Evolutionary conservation across 2,888 invertebrate species (phyloP).

Genomic region (Lobophora halterata): DNA sequence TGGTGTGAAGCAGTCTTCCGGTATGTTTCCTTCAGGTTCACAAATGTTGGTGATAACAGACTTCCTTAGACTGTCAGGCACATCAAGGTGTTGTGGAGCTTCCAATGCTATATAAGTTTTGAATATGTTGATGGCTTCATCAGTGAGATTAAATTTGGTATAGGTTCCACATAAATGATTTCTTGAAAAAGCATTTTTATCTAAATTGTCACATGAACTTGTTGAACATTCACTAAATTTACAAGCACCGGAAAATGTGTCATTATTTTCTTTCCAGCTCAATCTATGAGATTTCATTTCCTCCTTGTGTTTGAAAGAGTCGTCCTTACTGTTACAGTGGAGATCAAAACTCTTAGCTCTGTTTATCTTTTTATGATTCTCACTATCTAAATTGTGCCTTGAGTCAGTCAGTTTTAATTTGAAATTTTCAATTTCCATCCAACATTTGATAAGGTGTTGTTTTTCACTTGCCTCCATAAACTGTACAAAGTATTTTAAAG

Average conservation of each 20-base stretch:
- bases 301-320: slow-evolving; percentile 35
- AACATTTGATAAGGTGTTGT: slow-evolving; percentile 85
- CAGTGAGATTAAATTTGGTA: slow-evolving; percentile 63
- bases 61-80: slow-evolving; percentile 80
- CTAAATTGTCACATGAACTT: slow-evolving; percentile 59
- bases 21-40: slow-evolving; percentile 83
- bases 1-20: slow-evolving; percentile 86
- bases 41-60: slow-evolving; percentile 84
- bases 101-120: slow-evolving; percentile 89
- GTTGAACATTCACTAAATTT: slow-evolving; percentile 48
- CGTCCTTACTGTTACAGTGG: slow-evolving; percentile 45
- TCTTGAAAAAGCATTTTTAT: slow-evolving; percentile 33
- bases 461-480: slow-evolving; percentile 90
- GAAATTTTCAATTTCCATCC: slow-evolving; percentile 88
- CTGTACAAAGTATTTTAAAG: slow-evolving; percentile 91
- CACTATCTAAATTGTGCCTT: slow-evolving; percentile 35
- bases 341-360: slow-evolving; percentile 64
- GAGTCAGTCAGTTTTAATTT: slow-evolving; percentile 49
- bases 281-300: slow-evolving; percentile 43
- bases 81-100: slow-evolving; percentile 80
- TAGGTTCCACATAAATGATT: slow-evolving; percentile 21
- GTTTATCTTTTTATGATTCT: slow-evolving; percentile 49
- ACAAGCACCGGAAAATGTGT: slow-evolving; percentile 36
- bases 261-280: slow-evolving; percentile 46
- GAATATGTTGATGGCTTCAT: slow-evolving; percentile 86